Evolutionary conservation across 1,140 invertebrate genomes (phyloP), one percentile per base, ranked within the genome.

Genomic region (Bursaphelenchus mucronatus): DNA sequence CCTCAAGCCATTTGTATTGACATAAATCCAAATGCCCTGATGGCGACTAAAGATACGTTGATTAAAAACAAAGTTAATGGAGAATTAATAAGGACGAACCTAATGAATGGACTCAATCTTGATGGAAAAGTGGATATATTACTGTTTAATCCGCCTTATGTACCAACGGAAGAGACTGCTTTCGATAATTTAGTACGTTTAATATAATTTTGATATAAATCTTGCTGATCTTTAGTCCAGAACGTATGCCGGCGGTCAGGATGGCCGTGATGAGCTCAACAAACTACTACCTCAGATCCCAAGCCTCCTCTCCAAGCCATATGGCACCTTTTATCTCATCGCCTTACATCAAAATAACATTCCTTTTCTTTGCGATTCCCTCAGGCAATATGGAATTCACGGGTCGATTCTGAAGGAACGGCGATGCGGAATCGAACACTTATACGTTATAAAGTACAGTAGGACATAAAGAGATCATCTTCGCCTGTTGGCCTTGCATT

Each of bases 71-170:
- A 43, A 63, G 10, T 63, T 58, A 43, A 39, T 40, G 45, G 17
- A 21, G 13, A 53, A 17, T 21, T 49, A n/a, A 39, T 73, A 10
- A 49, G 70, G n/a, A 21, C 55, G 13, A 45, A 70, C 59, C 43
- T 74, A 15, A 21, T 73, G 19, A 30, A 40, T 45, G 41, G 61
- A 13, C 40, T 59, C 3, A 49, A 56, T 19, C 47, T 75, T 45
- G 15, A 11, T 13, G 39, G 66, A 39, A 41, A 73, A 57, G 80
- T 87, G 78, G 94, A 98, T 86, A 63, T 97, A 19, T 83, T 98
- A 56, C 74, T 98, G 55, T 98, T 96, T 75, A 98, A 98, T 87
- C 94, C 95, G 1, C 95, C 95, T 0, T 98, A 98, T 85, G 94
- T 97, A 50, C 88, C 90, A 0, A 96, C 94, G 0, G 68, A 78